Evolutionary conservation across 2,797 vertebrate genomes (phyloP), one percentile per base, ranked within the genome.

Genomic region (Acanthopagrus latus): DNA sequence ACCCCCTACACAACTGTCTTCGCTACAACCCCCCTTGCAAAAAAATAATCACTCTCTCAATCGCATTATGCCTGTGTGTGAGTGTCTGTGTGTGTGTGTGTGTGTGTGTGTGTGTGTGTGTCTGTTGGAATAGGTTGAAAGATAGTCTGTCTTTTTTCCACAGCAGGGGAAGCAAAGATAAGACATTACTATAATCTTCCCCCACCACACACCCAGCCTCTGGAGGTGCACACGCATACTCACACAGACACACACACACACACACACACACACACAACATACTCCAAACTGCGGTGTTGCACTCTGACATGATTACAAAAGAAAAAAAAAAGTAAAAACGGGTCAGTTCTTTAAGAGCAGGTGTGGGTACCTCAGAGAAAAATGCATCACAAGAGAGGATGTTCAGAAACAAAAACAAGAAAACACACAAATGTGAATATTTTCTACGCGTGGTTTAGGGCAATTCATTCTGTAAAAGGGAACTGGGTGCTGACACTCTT

Each of bases 111-210:
- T 55, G 76, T 14, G 43, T 8, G 25, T 44, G 63, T 48, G 55
- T 25, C 27, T 50, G 8, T 69, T 76, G 55, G 50, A 78, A 64
- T 54, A 71, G 58, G 72, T 79, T 85, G 81, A 89, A 86, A 80
- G 58, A 83, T 77, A 68, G 74, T 65, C 66, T 76, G 76, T 78
- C 81, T 72, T 81, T 67, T 67, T 81, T 73, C 79, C 67, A 85
- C 81, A 81, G 84, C 81, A 84, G 66, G 84, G 68, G 76, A 83
- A 74, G 82, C 74, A 83, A 86, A 88, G 89, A 91, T 85, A 90
- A 88, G 68, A 72, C 81, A 88, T 91, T 79, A 63, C 81, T 85
- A 74, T 86, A 87, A 90, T 92, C 83, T 85, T 76, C 74, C 66
- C 29, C 51, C 38, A 55, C 55, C 76, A 72, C 84, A 75, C 84